Evolutionary conservation across 2,888 invertebrate genomes (phyloP), one percentile per base, ranked within the genome.

Genomic region (Noctua fimbriata): DNA sequence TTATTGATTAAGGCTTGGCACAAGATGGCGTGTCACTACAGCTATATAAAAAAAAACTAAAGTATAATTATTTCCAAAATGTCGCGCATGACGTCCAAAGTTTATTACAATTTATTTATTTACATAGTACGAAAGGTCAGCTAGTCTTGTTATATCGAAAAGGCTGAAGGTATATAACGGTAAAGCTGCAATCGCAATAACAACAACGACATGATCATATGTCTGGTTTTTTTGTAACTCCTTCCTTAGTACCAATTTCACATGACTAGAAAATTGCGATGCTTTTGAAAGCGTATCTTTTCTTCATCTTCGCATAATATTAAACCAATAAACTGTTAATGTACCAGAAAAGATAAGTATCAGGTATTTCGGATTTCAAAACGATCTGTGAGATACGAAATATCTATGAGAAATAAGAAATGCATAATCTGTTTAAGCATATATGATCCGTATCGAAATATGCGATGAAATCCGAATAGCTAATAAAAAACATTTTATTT

Each of bases 311-410:
- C 66, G 47, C 28, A 41, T 66, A 41, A 32, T n/a, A 12, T 36
- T 70, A 24, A 1, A 24, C 7, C 12, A 10, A 14, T 21, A 24
- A 79, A 65, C 55, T 47, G 28, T 65, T 65, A 32, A 66, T 66
- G 2, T 72, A 66, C 47, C 14, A 65, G 6, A 47, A 36, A 21
- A 55, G 63, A 71, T 79, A 52, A 47, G 0, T 28, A 71, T 66
- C 58, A 58, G 21, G 21, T 44, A 44, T 73, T 41, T 49, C 16
- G 0, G 21, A 49, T 67, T 79, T 58, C 36, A 49, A 73, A 73
- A 73, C 47, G 21, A 49, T 81, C 28, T n/a, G 24, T 16, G 32
- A 67, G 44, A n/a, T 55, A 41, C 12, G 47, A 58, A 78, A 78
- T 78, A 49, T 49, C 21, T 69, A 28, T 4, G 4, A 28, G 18